phyloP scores from a whole-genome alignment of 2,888 invertebrate genomes.

The Dioctria rufipes region DNA sequence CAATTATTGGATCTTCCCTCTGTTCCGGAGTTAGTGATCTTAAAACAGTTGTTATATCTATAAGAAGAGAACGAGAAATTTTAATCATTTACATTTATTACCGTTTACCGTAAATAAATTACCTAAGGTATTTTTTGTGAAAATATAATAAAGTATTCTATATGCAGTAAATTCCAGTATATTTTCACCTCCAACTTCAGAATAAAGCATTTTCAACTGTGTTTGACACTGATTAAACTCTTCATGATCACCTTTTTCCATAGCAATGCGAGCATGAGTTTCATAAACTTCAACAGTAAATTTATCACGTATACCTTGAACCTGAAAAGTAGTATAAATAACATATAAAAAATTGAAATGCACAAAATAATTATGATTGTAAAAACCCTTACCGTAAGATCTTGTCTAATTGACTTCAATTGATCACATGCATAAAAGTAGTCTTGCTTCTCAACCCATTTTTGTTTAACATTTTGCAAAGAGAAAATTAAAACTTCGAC shows the following conservation, averaged over 20 bases:
- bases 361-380: slow-evolving; percentile 46
- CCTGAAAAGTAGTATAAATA: slow-evolving; percentile 72
- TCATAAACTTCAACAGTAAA: slow-evolving; percentile 99
- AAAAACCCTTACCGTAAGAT: slow-evolving; percentile 86
- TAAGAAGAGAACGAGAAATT: not conserved
- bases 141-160: slow-evolving; percentile 96
- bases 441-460: slow-evolving; percentile 92
- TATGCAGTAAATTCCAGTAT: slow-evolving; percentile 96
- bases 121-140: slow-evolving; percentile 98
- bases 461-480: slow-evolving; percentile 89
- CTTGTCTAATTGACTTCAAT: slow-evolving; percentile 97
- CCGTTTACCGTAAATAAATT: slow-evolving; percentile 63
- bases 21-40: slow-evolving; percentile 85
- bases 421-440: slow-evolving; percentile 99
- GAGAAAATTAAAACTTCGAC: slow-evolving; percentile 87
- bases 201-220: slow-evolving; percentile 95
- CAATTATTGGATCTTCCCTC: slow-evolving; percentile 85
- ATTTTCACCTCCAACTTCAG: slow-evolving; percentile 83
- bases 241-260: slow-evolving; percentile 98
- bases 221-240: slow-evolving; percentile 99
- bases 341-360: slow-evolving; percentile 11
- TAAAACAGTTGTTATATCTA: slow-evolving; percentile 94
- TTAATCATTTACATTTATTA: not conserved
- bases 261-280: slow-evolving; percentile 96
- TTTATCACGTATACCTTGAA: slow-evolving; percentile 94